These are phyloP conservation scores for Python bivittatus DNA, from an alignment of 2,113 vertebrate species.

Conservation along the genomic window DNA sequence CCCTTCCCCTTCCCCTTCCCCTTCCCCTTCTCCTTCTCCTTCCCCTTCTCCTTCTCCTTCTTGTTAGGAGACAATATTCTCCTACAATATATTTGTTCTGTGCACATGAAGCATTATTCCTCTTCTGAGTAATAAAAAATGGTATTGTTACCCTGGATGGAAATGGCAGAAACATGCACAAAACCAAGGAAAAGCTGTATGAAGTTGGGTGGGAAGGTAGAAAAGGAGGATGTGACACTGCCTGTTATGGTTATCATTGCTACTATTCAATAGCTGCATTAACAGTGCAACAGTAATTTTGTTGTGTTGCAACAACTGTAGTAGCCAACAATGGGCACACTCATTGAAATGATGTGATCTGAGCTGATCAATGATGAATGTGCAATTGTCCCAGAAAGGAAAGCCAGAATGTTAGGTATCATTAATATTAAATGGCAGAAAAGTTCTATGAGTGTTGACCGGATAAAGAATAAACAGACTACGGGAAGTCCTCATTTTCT, in stretches of 20 bases:
- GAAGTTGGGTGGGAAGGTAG: too few relatives aligned
- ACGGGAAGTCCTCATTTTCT: neutral
- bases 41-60: neutral
- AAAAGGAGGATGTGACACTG: neutral
- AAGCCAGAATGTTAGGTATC: neutral
- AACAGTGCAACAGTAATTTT: neutral
- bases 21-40: too few relatives aligned
- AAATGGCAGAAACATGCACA: neutral
- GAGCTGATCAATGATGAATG: neutral
- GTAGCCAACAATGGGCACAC: neutral
- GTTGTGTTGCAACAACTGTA: too few relatives aligned
- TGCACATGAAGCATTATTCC: neutral
- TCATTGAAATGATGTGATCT: neutral
- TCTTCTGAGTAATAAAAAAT: neutral
- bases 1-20: too few relatives aligned
- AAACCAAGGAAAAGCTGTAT: neutral
- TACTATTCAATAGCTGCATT: neutral
- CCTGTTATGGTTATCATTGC: neutral
- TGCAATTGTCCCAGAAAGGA: neutral
- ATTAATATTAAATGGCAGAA: neutral
- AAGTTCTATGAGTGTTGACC: neutral
- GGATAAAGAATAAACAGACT: neutral
- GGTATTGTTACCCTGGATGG: too few relatives aligned
- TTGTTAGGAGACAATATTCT: neutral
- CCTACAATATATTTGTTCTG: neutral